Percentiles rank a stretch among this genome's conserved stretches.
These are phyloP conservation scores for Pungitius pungitius DNA, from an alignment of 2,113 vertebrate species.

Conservation along the genomic window DNA sequence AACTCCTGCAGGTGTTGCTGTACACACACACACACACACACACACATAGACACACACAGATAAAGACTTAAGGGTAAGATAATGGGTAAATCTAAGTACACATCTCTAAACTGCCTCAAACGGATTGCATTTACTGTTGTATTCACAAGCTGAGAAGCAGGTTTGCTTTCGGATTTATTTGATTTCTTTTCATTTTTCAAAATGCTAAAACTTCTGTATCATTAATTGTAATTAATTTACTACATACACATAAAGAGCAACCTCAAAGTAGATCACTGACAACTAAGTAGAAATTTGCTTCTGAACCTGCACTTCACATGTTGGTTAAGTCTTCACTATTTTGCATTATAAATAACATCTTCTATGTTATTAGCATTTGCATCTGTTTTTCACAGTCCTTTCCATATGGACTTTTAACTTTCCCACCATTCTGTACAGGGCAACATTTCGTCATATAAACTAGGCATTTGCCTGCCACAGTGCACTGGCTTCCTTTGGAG, in stretches of 20 bases:
- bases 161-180: background rate
- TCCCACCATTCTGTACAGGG: constrained; percentile 49
- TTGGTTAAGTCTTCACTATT: constrained; percentile 26
- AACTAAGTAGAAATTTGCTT: constrained; percentile 12
- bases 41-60: constrained; percentile 41
- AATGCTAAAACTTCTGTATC: background rate
- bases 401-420: constrained; percentile 71
- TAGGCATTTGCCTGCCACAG: constrained; percentile 63
- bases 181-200: background rate
- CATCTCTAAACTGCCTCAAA: background rate
- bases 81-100: background rate
- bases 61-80: background rate
- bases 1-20: constrained; percentile 99
- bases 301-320: constrained; percentile 2
- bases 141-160: background rate
- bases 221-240: constrained; percentile 15
- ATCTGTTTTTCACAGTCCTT: constrained; percentile 51
- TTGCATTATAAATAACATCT: constrained; percentile 46
- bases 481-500: constrained; percentile 55
- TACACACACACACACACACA: constrained; percentile 77
- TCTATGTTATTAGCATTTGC: constrained; percentile 46
- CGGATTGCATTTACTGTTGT: no score
- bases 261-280: background rate
- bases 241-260: background rate
- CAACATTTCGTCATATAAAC: constrained; percentile 71